Evolutionary conservation across 2,888 invertebrate species (phyloP), one percentile per base, ranked within the genome.

Genomic region (Drosophila melanosoma): DNA sequence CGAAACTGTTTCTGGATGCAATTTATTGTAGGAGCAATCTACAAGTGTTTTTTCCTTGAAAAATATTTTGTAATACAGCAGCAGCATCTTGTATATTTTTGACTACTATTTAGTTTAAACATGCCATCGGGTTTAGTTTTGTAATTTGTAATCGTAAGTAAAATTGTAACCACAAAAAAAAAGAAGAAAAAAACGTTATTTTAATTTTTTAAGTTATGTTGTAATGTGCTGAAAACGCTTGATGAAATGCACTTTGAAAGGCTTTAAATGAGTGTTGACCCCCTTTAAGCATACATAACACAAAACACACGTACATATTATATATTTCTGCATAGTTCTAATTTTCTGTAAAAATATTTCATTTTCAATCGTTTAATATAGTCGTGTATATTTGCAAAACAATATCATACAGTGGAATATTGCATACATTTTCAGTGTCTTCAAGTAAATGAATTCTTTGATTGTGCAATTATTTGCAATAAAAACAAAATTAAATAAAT

Each of bases 91-190:
- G 87, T 85, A 85, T 59, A 84, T 83, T 86, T 85, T 83, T 83
- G 83, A 83, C 86, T 81, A 81, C 70, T 59, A 77, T 73, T 88
- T 86, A 87, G 86, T 83, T 83, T 71, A 81, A 87, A 76, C 66
- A 86, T 78, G 85, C 88, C 88, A 85, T 85, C 87, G 83, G 87
- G 83, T 83, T 80, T 85, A 83, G 83, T 77, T 82, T 69, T 72
- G 69, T 74, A 80, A 67, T 71, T 68, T 66, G 17, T 84, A 81
- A 74, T 71, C 23, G 23, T 81, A 82, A 73, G 66, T 73, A 67
- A 73, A 72, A 60, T 54, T 75, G 70, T 69, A 74, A 66, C 48
- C 61, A 69, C 61, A 66, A 35, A 49, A 32, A 56, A 29, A n/a
- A 8, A 45, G 7, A n/a, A 40, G 23, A 23, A 73, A 67, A 79